Base-by-base conservation (phyloP, 1,140 invertebrate genomes). In the Drosophila littoralis region DNA sequence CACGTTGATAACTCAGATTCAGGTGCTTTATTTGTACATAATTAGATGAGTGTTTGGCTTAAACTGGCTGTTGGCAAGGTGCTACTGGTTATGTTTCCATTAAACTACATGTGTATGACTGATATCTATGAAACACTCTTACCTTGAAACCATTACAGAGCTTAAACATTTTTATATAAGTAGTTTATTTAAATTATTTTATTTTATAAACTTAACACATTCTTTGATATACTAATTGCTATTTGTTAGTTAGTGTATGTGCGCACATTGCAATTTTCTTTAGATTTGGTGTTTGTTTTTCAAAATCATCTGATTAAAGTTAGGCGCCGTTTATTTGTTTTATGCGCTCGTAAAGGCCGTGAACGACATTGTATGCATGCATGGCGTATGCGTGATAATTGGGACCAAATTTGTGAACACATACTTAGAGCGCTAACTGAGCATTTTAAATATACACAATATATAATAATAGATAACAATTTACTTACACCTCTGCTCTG, bases 81-180 rank as follows among this genome's bases (percentile, higher is more conserved):
- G 22, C 77, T 84, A 77, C 77, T 60, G 61, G 77, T 60, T 81
- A 15, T 28, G 8, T 15, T 35, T 40, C 45, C 28, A 42, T 43
- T 50, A 13, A 17, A 3, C 6, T 36, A 38, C 38, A 35, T 28
- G 7, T n/a, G 22, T 22, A 22, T 22, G 22, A 3, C 22, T 22
- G 22, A 22, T 22, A 57, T 13, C 40, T 15, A 22, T 2, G 2
- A 13, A 57, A 12, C 0, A 28, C 5, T 28, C 22, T 28, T 0
- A 5, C 22, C 22, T 5, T 28, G 22, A 28, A 28, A 28, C 4
- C 22, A 3, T 28, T 28, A 28, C 22, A 28, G 4, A 28, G 22
- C 5, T 28, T 38, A 15, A 7, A 36, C 35, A 36, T 36, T 36
- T 36, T 36, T 15, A 45, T 45, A 45, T 45, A n/a, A n/a, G n/a